phyloP scores from a whole-genome alignment of 2,113 vertebrate species.

The Poeciliopsis turrubarensis region DNA sequence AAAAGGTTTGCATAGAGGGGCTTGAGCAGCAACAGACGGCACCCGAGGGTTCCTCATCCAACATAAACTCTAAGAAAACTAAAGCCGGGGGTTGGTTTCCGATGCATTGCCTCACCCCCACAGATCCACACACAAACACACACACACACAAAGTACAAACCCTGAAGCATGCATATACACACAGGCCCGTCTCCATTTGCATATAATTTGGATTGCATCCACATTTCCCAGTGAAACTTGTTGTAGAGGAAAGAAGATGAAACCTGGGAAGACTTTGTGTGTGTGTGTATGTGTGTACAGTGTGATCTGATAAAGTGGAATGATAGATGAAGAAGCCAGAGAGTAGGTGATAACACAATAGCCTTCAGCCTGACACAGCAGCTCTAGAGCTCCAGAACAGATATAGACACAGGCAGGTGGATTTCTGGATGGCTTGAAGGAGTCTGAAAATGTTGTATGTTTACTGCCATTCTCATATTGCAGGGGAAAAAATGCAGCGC shows the following conservation, averaged over 20 bases:
- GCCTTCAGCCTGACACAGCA: slow-evolving; percentile 47
- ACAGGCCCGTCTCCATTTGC: slow-evolving; percentile 48
- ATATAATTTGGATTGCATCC: slow-evolving; percentile 69
- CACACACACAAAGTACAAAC: not conserved
- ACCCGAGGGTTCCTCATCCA: slow-evolving; percentile 41
- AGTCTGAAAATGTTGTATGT: slow-evolving; percentile 17
- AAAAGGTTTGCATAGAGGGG: slow-evolving; percentile 29
- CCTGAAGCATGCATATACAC: not conserved
- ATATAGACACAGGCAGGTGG: slow-evolving; percentile 25
- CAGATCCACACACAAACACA: slow-evolving; percentile 4
- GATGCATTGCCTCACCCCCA: slow-evolving; percentile 23
- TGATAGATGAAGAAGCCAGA: slow-evolving; percentile 36
- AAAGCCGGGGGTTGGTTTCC: slow-evolving; percentile 36
- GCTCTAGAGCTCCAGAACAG: slow-evolving; percentile 29
- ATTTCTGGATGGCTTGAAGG: slow-evolving; percentile 16
- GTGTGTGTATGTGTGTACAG: slow-evolving; percentile 22
- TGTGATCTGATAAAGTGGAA: slow-evolving; percentile 59
- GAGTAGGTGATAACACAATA: slow-evolving; percentile 44
- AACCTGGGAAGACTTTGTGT: slow-evolving; percentile 16
- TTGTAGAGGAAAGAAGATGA: slow-evolving; percentile 39
- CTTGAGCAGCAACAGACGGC: slow-evolving; percentile 33
- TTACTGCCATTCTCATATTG: not conserved
- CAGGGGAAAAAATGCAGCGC: not conserved
- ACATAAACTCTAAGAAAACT: slow-evolving; percentile 55
- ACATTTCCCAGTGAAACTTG: slow-evolving; percentile 41